Percentiles rank a stretch among this genome's conserved stretches.
Evolutionary conservation across 2,888 invertebrate species (phyloP).

Genomic region (Lycaena phlaeas): DNA sequence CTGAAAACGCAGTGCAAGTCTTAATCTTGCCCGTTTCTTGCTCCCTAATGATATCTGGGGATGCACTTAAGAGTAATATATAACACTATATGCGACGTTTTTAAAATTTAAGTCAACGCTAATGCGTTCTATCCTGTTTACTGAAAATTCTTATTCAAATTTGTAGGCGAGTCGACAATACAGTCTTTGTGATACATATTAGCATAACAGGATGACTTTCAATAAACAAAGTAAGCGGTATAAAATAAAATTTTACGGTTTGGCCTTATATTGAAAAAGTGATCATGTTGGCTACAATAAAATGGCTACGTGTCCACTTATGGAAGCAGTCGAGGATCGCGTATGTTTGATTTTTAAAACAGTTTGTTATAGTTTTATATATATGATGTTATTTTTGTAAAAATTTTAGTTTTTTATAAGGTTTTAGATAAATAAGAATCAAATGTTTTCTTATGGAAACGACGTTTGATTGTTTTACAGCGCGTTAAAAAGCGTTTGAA

Average conservation of each 20-base stretch:
- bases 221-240: conserved; percentile 62
- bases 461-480: no score
- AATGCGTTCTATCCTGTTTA: conserved; percentile 64
- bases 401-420: no score
- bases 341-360: conserved; percentile 20
- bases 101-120: conserved; percentile 69
- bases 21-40: conserved; percentile 54
- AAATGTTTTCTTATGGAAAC: no score
- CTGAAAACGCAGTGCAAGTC: conserved; percentile 41
- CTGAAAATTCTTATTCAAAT: conserved; percentile 70
- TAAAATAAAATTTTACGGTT: conserved; percentile 64
- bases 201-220: no score
- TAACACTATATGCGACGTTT: conserved; percentile 70
- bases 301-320: conserved; percentile 41
- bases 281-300: conserved; percentile 51
- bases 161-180: conserved; percentile 58
- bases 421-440: conserved; percentile 6
- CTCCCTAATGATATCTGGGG: conserved; percentile 69
- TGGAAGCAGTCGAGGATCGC: conserved; percentile 44
- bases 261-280: conserved; percentile 59
- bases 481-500: no score
- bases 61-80: conserved; percentile 67
- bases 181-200: no score
- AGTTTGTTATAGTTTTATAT: no score
- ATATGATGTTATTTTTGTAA: no score